Evolutionary conservation across 2,113 vertebrate species (phyloP).

Genomic region (Aythya baeri): DNA sequence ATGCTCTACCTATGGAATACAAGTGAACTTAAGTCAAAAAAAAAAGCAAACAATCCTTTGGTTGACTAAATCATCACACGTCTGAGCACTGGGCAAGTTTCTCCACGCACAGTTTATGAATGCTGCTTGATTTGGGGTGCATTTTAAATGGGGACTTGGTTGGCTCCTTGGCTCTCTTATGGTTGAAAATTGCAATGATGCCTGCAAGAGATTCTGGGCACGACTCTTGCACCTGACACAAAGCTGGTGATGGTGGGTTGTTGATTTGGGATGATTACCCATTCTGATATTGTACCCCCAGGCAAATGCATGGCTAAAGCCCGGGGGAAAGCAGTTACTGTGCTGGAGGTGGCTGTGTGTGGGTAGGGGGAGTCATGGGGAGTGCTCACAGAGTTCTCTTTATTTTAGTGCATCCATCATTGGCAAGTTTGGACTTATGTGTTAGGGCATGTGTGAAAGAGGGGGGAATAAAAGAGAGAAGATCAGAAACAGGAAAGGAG

Average conservation of each 20-base stretch:
- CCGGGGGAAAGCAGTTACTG: background rate
- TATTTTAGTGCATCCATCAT: background rate
- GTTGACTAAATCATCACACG: accelerated
- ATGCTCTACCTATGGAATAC: background rate
- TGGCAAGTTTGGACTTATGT: background rate
- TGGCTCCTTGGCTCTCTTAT: background rate
- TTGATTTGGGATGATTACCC: constrained; percentile 11
- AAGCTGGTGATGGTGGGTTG: background rate
- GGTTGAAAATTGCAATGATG: background rate
- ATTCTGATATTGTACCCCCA: background rate
- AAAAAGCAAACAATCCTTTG: background rate
- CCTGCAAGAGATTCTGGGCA: background rate
- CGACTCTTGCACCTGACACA: constrained; percentile 5
- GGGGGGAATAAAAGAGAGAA: background rate
- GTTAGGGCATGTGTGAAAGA: constrained; percentile 16
- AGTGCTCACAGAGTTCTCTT: constrained; percentile 5
- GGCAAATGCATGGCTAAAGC: background rate
- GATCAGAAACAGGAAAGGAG: background rate
- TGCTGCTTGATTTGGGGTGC: background rate
- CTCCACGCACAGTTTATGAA: background rate
- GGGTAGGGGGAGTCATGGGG: background rate
- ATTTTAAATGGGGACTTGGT: background rate
- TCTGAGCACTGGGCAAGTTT: background rate
- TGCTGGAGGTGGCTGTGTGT: background rate
- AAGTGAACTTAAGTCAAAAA: background rate